Conservation (phyloP, 2,113 vertebrate genomes). For the Chaetura pelagica region DNA sequence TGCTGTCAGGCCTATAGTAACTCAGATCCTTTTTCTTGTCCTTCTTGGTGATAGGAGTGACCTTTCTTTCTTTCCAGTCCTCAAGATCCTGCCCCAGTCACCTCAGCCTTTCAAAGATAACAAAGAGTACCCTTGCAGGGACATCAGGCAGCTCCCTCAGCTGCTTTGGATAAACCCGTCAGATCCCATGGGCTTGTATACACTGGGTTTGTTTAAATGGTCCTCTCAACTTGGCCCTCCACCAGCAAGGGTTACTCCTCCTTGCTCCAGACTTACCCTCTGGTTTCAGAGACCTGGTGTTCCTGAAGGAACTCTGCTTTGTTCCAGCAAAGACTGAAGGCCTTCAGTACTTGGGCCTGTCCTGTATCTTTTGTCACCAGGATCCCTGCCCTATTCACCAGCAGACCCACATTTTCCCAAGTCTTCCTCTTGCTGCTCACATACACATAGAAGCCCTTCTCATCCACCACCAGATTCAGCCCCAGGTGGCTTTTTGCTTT, state of each 20-base stretch:
- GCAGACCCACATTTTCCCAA: neutral
- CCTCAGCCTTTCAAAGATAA: neutral
- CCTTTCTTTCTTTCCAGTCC: neutral
- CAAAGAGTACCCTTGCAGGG: neutral
- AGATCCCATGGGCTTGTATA: neutral
- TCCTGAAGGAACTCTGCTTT: too few species aligned
- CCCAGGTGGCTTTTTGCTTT: neutral
- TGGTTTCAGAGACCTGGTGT: neutral
- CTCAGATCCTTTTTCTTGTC: neutral
- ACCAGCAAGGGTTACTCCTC: neutral
- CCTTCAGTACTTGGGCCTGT: neutral
- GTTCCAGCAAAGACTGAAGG: neutral
- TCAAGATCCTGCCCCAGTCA: neutral
- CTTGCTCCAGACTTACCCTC: neutral
- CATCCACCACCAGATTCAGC: neutral
- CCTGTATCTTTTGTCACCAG: neutral
- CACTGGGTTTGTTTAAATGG: neutral
- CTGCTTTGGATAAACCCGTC: too few species aligned
- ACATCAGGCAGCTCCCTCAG: neutral
- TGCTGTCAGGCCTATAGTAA: fast-evolving
- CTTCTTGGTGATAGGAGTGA: neutral
- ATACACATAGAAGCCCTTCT: neutral
- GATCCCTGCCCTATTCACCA: neutral
- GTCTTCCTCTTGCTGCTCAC: neutral
- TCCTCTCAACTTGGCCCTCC: neutral